Evolutionary conservation across 1,140 invertebrate species (phyloP), one percentile per base, ranked within the genome.

Genomic region (Meloidogyne chitwoodi): DNA sequence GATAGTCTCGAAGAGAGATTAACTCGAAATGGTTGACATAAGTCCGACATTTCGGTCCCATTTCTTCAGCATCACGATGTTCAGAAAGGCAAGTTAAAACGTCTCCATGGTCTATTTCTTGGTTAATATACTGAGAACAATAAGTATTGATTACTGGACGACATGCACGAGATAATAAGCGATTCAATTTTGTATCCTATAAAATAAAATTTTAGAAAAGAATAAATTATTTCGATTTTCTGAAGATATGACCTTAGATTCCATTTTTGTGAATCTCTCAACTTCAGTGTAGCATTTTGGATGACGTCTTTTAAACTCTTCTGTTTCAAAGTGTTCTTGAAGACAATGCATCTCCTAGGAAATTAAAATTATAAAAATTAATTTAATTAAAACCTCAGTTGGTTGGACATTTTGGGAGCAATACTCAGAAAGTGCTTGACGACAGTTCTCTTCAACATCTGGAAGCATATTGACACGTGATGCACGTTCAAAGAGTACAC

Each of bases 71-170:
- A 88, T 95, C 94, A 90, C 98, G 98, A 84, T 95, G 92, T 74
- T 92, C 89, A 74, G 98, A 93, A 4, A 99, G 89, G 88, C 96
- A 99, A 64, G 95, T 93, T 91, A 98, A 93, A 77, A 97, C 91
- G 80, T 95, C 89, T 26, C 88, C 89, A 77, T 90, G 88, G 48
- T 90, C 89, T 48, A 88, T 88, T 75, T 90, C 88, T 85, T 93
- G 91, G 80, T 93, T 92, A 83, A 91, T 91, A 77, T 91, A 91
- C 80, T 90, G 90, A 80, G 83, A 77, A 27, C 94, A 97, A 80
- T 94, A 90, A 80, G 90, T 91, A 79, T 93, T 91, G 88, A 96
- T 93, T 76, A 93, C 91, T 75, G 91, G 90, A 76, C 91, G 91
- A 88, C 95, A 98, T 61, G 93, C 91, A 62, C 89, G 90, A 88